Base-by-base conservation (phyloP, 2,888 invertebrate genomes). In the Rosalia funebris region DNA sequence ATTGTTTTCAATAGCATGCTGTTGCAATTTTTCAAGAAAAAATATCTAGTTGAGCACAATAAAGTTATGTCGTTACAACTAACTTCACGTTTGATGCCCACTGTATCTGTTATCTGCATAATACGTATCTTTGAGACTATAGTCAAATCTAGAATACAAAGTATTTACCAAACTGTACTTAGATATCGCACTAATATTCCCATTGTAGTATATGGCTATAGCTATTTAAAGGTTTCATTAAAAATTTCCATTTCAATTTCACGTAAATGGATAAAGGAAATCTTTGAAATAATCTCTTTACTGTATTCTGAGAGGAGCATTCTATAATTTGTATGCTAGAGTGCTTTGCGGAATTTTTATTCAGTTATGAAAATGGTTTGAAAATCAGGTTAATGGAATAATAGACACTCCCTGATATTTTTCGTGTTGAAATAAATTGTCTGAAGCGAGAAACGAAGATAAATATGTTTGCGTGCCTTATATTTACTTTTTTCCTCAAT, bases 351-450 rank as follows among this genome's bases (percentile, higher is more conserved):
- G 69, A 72, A 70, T 72, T 71, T 71, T 71, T 68, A 71, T 71
- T 71, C 69, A 62, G 57, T 66, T 69, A 70, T 70, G 70, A 68
- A 64, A 66, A 66, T 65, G 62, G 62, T 68, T 53, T 60, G 42
- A 62, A 69, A 73, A 73, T 72, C 71, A 71, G 73, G 71, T 71
- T 74, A 73, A 74, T 74, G 69, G 74, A 73, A 73, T 73, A 72
- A 72, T 69, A 71, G 74, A 72, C 74, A 70, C 72, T 72, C 71
- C 71, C 70, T 69, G 68, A 71, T 72, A 68, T 70, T 72, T 66
- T 65, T 62, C 66, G 63, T 57, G 63, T 55, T 57, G 63, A 69
- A 71, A 69, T 73, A 70, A 71, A 72, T 71, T 68, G 65, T 57
- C 34, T 54, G 50, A 46, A 57, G 69, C 53, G 55, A 41, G 46